A percentile compares a stretch with the other conserved stretches of the same genome.
phyloP scores from a whole-genome alignment of 2,113 vertebrate genomes.

The Semnopithecus entellus region DNA sequence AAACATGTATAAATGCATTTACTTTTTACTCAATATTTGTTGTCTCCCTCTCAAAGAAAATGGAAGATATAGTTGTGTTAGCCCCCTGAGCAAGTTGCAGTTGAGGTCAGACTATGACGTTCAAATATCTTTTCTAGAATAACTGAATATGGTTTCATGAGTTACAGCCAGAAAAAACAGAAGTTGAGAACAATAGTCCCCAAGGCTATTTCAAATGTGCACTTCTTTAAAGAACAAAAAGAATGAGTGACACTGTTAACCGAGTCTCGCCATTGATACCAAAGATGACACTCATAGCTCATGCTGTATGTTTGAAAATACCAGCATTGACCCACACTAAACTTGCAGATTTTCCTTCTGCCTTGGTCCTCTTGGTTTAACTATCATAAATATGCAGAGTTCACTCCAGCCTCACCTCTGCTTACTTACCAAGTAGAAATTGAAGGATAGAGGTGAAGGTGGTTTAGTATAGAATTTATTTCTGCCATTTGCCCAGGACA shows the following conservation, averaged over 20 bases:
- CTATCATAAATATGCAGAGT: not conserved
- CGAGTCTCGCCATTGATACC: not conserved
- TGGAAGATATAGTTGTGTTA: slow-evolving; percentile 28
- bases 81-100: not conserved
- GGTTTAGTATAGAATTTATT: not conserved
- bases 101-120: slow-evolving; percentile 21
- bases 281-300: not conserved
- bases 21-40: slow-evolving; percentile 65
- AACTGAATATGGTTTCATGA: slow-evolving; percentile 33
- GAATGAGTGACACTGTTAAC: not conserved
- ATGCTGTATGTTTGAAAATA: not conserved
- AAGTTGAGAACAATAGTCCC: not conserved
- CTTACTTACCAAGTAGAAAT: not conserved
- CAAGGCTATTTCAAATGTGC: not conserved
- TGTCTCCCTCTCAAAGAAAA: slow-evolving; percentile 62
- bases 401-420: not conserved
- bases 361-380: not conserved
- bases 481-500: not conserved
- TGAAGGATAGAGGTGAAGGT: not conserved
- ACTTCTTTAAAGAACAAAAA: not conserved
- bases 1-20: slow-evolving; percentile 19
- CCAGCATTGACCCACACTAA: not conserved
- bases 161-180: not conserved
- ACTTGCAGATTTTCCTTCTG: not conserved
- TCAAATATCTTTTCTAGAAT: slow-evolving; percentile 41